Base-by-base conservation (phyloP, 1,140 invertebrate species). In the Heliconius hermathena region DNA sequence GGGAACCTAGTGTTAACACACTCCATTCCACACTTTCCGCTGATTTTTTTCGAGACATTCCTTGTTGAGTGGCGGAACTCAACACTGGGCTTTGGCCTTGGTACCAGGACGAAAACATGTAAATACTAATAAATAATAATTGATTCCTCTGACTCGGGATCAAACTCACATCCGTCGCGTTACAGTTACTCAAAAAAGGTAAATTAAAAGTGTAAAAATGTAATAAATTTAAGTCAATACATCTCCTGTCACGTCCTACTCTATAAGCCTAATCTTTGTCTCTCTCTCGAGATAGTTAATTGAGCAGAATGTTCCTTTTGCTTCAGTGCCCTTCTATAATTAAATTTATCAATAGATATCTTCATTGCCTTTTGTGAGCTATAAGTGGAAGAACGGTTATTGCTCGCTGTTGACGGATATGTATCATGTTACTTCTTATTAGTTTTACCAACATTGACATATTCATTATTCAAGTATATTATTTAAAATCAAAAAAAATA, bases 271-370 rank as follows among this genome's bases (percentile, higher is more conserved):
- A 74, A 79, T 75, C 78, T 79, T 74, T 74, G 60, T 79, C 33
- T 52, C 76, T 70, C 70, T 52, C 22, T 70, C 41, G 18, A 70
- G 41, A 71, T 74, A 38, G 38, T 79, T 79, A 74, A 79, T 79
- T 74, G 77, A 74, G 66, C 57, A 46, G 73, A 79, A 79, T 79
- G 73, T 49, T 74, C 77, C 36, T 36, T 57, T 49, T 70, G 74
- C 60, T 60, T 41, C 78, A 71, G 18, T 79, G 73, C 18, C 26
- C 41, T 74, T 20, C 36, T 74, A 66, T 79, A 74, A 79, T 74
- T 79, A 71, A 79, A 70, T 74, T 60, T 78, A 78, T 70, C 60
- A 74, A 74, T 74, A 79, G 60, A 71, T 71, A 74, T 33, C 29
- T 73, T 52, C 33, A 79, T 71, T 79, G 60, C 29, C 78, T 54